Conservation (phyloP, 2,797 vertebrate species). For the Otolemur crassicaudatus region DNA sequence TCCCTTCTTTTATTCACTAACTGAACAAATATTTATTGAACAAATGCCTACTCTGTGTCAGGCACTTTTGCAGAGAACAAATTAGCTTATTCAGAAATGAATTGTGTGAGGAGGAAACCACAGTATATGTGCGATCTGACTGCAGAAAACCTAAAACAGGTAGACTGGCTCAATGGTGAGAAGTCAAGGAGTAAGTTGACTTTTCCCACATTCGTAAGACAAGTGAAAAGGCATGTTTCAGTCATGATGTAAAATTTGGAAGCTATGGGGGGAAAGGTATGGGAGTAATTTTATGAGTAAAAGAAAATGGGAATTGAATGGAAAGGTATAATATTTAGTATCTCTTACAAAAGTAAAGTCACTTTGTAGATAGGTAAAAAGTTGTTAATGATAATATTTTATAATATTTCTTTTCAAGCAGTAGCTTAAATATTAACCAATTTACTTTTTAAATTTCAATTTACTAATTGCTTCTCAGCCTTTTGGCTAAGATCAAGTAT, state of each 20-base stretch:
- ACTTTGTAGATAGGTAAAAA: constrained; percentile 14
- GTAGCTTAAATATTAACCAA: constrained; percentile 48
- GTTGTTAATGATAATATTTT: constrained; percentile 12
- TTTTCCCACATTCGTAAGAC: constrained; percentile 14
- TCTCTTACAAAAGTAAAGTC: constrained; percentile 60
- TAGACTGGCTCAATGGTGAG: neutral
- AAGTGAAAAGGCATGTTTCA: constrained; percentile 49
- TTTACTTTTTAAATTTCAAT: constrained; percentile 13
- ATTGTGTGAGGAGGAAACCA: neutral
- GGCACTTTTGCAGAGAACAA: neutral
- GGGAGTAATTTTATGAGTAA: constrained; percentile 39
- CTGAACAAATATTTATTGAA: constrained; percentile 43
- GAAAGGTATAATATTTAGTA: constrained; percentile 25
- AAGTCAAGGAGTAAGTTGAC: constrained; percentile 2
- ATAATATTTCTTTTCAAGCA: constrained; percentile 49
- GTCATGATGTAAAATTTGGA: constrained; percentile 15
- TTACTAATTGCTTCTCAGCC: neutral
- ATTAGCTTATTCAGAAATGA: neutral
- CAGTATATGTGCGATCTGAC: neutral
- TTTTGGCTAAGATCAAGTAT: no score
- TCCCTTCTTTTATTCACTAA: constrained; percentile 45
- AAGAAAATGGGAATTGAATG: neutral
- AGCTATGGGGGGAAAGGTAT: neutral
- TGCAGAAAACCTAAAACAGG: constrained; percentile 44
- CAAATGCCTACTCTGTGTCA: neutral